Evolutionary conservation across 1,140 invertebrate species (phyloP), one percentile per base, ranked within the genome.

Genomic region (Drosophila navojoa): DNA sequence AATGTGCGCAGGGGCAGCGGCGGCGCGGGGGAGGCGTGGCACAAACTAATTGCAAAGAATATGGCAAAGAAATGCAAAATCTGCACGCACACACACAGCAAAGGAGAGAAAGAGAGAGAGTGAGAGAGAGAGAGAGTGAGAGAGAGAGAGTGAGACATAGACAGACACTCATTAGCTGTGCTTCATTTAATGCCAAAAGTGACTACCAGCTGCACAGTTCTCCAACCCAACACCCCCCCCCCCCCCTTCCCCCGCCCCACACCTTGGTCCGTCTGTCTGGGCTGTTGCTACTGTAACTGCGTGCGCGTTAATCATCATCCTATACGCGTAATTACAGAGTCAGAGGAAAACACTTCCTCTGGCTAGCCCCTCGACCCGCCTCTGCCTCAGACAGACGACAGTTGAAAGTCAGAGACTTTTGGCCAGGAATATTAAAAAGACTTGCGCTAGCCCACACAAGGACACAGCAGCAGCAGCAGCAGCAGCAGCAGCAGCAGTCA

Each of bases 41-140:
- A 75, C n/a, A 59, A 86, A 86, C 87, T 90, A 90, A 90, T 90
- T 90, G 87, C 77, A 81, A 86, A 86, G 81, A 80, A 82, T 71
- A 78, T 72, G 66, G 53, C 54, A 71, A 54, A 57, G 70, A 71
- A 76, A 69, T 62, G 71, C 71, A 62, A 64, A 77, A 76, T 76
- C 68, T 66, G 11, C 55, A 63, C 62, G 68, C 61, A 60, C 73
- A 38, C 32, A 22, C 19, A 22, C 19, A 22, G 19, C 3, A 22
- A 22, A 22, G 3, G 3, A 22, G 19, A 3, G 53, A 22, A 22
- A 22, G 19, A 3, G 53, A 38, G 32, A 40, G 52, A 57, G 54
- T 2, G 15, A 19, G 29, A 38, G 32, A 3, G 53, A 38, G 32
- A 40, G 53, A 57, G 54, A 35, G 15, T 35, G 27, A 49, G 27